Evolutionary conservation across 2,113 vertebrate genomes (phyloP).

Genomic region (Clarias magur): DNA sequence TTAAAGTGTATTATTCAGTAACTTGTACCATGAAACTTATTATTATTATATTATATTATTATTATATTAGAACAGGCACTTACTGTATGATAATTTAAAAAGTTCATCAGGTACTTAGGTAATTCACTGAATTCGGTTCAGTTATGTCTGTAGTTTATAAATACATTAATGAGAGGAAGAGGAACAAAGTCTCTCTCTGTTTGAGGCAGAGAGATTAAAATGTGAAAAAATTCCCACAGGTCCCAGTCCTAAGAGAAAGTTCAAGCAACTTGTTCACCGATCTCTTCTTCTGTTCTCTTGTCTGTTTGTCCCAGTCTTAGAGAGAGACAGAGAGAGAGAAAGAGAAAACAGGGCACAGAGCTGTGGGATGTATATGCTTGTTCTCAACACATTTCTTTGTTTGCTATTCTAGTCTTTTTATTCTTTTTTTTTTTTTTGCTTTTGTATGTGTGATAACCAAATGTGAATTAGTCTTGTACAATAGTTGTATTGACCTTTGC

Average conservation of each 20-base stretch:
- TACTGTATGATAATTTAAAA: neutral
- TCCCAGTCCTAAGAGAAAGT: constrained; percentile 32
- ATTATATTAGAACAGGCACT: neutral
- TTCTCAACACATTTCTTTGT: neutral
- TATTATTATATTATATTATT: too few species aligned
- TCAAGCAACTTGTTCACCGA: neutral
- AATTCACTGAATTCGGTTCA: neutral
- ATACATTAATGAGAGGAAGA: neutral
- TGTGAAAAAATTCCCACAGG: neutral
- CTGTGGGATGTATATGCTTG: neutral
- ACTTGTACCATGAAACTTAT: neutral
- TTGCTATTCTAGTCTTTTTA: neutral
- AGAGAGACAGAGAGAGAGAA: neutral
- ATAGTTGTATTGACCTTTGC: constrained; percentile 20
- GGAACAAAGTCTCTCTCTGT: neutral
- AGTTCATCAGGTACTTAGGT: neutral
- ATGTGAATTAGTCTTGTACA: constrained; percentile 31
- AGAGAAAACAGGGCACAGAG: neutral
- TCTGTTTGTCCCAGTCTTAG: neutral
- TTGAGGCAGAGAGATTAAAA: neutral
- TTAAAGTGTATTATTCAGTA: neutral
- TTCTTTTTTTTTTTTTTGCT: neutral
- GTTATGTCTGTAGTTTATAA: neutral
- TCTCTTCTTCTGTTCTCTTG: neutral
- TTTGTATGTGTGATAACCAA: neutral